Base-by-base conservation (phyloP, 2,113 vertebrate genomes). In the Pogona vitticeps region DNA sequence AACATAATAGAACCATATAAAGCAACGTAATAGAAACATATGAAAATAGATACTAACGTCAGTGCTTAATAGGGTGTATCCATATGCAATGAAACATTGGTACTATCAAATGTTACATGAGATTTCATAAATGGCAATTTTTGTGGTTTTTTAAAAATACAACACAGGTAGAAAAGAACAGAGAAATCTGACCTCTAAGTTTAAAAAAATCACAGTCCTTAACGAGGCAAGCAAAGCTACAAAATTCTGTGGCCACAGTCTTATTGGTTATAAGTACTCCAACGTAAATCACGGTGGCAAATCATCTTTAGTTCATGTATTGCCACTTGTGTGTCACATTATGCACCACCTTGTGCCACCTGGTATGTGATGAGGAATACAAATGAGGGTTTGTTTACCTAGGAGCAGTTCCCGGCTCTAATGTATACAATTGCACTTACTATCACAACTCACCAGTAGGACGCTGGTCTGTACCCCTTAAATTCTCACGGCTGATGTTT, bases 51-150 rank as follows among this genome's bases (percentile, higher is more conserved):
- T 10, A 52, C 46, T 52, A 52, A 52, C 10, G 46, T 68, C 67
- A 70, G 70, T 85, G 65, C 52, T 33, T 71, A 85, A 85, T 38
- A 59, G 65, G 14, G 33, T 70, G 26, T 70, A 70, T 70, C 38
- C 46, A 70, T 58, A 78, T 28, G 21, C 61, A 85, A 56, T 85
- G 75, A 68, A 78, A 84, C 68, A 68, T 68, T 68, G 63, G 31
- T 26, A 68, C 40, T 9, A 13, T 33, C 21, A 52, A 58, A n/a
- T 58, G 63, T 68, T 68, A 18, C 65, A 68, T 28, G 20, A 77
- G 75, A 77, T 68, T 85, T 75, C 63, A 38, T 68, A 70, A 36
- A 67, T 67, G 3, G 42, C 13, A 31, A 68, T 63, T 84, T 42
- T 65, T 46, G 12, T 76, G 58, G 26, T 46, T 61, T 73, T 36